Evolutionary conservation across 2,888 invertebrate genomes (phyloP), one percentile per base, ranked within the genome.

Genomic region (Mesorhabditis spiculigera): DNA sequence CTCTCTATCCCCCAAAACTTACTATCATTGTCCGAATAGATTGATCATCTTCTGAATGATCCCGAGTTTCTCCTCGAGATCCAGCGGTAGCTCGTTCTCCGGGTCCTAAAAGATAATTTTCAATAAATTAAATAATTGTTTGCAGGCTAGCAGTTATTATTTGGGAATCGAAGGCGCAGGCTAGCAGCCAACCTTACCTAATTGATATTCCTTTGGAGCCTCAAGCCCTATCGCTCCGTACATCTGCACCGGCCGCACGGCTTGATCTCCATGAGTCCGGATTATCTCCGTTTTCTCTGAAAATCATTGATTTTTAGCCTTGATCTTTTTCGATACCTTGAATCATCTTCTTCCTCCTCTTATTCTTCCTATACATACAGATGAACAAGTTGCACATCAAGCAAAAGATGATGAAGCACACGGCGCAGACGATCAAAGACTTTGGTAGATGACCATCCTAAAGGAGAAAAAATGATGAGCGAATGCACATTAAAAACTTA

Each of bases 1-100:
- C n/a, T n/a, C n/a, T n/a, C n/a, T n/a, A n/a, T n/a, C 28, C 28
- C n/a, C 10, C n/a, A 28, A n/a, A 16, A 74, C 78, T 79, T 68
- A 85, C 84, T 74, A 85, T 85, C 78, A 85, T 84, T 0, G 85
- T 85, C 66, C 82, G 68, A 3, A 83, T 81, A 16, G 82, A 82
- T 67, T 85, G 82, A 66, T 82, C 83, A 68, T 85, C 85, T 66
- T 80, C 80, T 66, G 76, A 75, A 42, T 69, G 72, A 44, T 79
- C 76, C 43, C 70, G 71, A 45, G 71, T 63, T 45, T 79, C 73
- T 67, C 80, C 74, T 63, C 65, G 73, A 28, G 43, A 70, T 1
- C 69, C 68, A 45, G 68, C 69, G 16, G 70, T 67, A 13, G 73
- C 71, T 13, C 67, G 4, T 44, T 65, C 16, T 13, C 41, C 67